Base-by-base conservation (phyloP, 2,797 vertebrate species). In the Cichlasoma orientale region DNA sequence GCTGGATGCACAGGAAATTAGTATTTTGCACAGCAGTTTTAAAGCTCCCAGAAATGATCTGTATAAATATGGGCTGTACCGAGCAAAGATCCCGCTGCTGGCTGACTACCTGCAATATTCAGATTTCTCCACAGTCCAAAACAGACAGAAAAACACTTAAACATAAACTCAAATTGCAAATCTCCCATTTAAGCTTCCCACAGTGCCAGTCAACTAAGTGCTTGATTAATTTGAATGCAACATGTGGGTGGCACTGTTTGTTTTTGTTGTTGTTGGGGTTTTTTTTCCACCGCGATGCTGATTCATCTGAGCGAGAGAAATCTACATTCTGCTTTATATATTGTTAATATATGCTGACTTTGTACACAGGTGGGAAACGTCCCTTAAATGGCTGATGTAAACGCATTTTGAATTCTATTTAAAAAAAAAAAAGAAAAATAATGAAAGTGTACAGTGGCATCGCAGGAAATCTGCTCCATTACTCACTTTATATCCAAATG, bases 31-130 rank as follows among this genome's bases (percentile, higher is more conserved):
- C 55, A 27, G 25, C n/a, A 53, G 58, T 55, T 74, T 83, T 41
- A 47, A 79, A 69, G 82, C 78, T 56, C 61, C 56, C 23, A 74
- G 73, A 18, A 29, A 31, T n/a, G 9, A 2, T 19, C 47, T 53
- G 18, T 38, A 79, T 77, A 69, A 69, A 66, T 77, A 82, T 86
- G 44, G 31, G 38, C 82, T 84, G 66, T 18, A 25, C 29, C 59
- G 59, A 53, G 36, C 16, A 52, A 58, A 52, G 33, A 63, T 50
- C 18, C 18, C 12, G 13, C 53, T n/a, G 36, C 70, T 73, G 69
- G 84, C 78, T 55, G 47, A 68, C 55, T 47, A 52, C 16, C 63
- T 53, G 21, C 72, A 76, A 69, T 4, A 57, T 6, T 70, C 4
- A 33, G 18, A 55, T 73, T 79, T 59, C 29, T 54, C 11, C 38